Percentiles rank a stretch among this genome's conserved stretches.
phyloP scores from a whole-genome alignment of 2,113 vertebrate species.

The Ahaetulla prasina region DNA sequence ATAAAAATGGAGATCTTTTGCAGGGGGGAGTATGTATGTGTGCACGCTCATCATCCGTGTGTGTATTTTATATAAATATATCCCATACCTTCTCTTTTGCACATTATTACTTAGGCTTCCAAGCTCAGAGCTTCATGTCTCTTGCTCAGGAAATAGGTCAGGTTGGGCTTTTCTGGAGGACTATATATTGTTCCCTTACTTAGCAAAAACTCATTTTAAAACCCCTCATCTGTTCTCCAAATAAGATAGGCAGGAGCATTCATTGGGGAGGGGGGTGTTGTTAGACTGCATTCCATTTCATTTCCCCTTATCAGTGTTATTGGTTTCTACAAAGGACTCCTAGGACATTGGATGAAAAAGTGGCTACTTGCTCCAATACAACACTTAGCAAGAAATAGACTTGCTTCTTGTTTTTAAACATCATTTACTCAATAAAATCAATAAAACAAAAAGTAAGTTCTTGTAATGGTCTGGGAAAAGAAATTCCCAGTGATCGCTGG shows the following conservation, averaged over 20 bases:
- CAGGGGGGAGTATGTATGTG: too few relatives aligned
- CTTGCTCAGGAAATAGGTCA: background rate
- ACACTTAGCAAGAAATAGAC: conserved; percentile 12
- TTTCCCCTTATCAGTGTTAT: conserved; percentile 41
- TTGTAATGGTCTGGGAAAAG: conserved; percentile 19
- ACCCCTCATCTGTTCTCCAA: conserved; percentile 8
- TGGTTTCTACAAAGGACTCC: conserved; percentile 37
- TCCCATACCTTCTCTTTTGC: background rate
- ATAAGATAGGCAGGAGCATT: conserved; percentile 16
- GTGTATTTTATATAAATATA: background rate
- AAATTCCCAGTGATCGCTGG: background rate
- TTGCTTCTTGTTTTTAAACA: conserved; percentile 33
- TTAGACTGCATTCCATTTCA: background rate
- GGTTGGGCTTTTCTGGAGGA: background rate
- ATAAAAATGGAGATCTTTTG: background rate
- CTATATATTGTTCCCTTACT: conserved; percentile 11
- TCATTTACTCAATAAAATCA: conserved; percentile 39
- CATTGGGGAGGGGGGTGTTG: conserved; percentile 9
- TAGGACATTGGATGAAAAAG: background rate
- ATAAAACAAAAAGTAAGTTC: conserved; percentile 32
- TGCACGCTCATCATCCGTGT: background rate
- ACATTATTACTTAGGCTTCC: background rate
- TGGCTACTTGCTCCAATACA: conserved; percentile 24
- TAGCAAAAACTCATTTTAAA: conserved; percentile 22
- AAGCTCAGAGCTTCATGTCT: background rate